Base-by-base conservation (phyloP, 2,113 vertebrate species). In the Hemiprocne comata region DNA sequence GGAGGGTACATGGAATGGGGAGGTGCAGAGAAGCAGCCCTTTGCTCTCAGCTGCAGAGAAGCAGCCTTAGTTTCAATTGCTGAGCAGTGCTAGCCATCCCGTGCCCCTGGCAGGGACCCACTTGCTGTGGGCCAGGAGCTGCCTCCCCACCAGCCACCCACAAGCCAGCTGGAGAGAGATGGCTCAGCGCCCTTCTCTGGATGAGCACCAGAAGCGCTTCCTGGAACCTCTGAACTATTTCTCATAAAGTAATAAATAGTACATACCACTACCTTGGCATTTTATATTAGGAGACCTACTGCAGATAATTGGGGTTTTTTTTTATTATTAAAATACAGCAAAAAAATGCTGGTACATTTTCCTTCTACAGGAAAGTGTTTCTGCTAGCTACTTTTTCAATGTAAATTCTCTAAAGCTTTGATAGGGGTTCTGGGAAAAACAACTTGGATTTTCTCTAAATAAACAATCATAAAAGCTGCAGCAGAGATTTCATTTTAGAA, bases 61-160 rank as follows among this genome's bases (percentile, higher is more conserved):
- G 25, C 17, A 83, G 51, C 23, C 51, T 3, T 74, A 1, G 0
- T 34, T 70, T 16, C 54, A 29, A 40, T 9, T 0, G 3, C 44
- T 17, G 20, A 53, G 69, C 2, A 0, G 38, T 40, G 90, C 76
- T 93, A 94, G 69, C 14, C 83, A 89, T 79, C 36, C 55, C 2
- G 0, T 72, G 70, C 55, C 54, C 1, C 85, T 80, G 89, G 73
- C 89, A 1, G 66, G 57, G 75, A 53, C 67, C 4, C 4, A 20
- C 66, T 29, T 62, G 64, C 77, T 3, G 1, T 2, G 6, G 94
- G 81, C 85, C 87, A 85, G 84, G 29, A 9, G 0, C 67, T 57
- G 69, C 64, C 42, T 57, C 67, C 0, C 12, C 0, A 7, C 83
- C 90, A 94, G 92, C 80, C 67, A 60, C 46, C 85, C 84, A 53